Evolutionary conservation across 2,888 invertebrate species (phyloP).

Genomic region (Synanthedon vespiformis): DNA sequence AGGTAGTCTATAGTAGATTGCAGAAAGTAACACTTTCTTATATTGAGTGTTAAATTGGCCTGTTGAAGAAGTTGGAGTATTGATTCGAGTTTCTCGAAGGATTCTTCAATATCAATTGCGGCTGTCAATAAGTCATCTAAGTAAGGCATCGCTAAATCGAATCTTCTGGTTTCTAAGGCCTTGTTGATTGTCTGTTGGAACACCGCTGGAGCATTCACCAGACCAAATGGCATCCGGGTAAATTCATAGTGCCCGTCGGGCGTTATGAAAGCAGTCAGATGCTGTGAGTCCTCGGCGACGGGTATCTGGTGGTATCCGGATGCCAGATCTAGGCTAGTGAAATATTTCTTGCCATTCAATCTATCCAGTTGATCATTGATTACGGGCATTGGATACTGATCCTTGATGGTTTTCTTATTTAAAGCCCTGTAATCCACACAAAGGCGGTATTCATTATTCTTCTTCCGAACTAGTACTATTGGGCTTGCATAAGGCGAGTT

Average conservation of each 20-base stretch:
- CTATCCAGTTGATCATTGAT: conserved; percentile 22
- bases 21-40: background rate
- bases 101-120: background rate
- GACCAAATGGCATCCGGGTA: conserved; percentile 12
- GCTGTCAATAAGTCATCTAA: background rate
- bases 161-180: background rate
- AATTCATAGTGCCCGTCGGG: conserved; percentile 23
- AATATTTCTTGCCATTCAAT: conserved; percentile 12
- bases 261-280: conserved; percentile 24
- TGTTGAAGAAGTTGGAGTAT: background rate
- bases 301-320: conserved; percentile 20
- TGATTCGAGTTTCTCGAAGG: background rate
- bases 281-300: conserved; percentile 1
- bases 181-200: conserved; percentile 19
- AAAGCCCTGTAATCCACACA: conserved; percentile 10
- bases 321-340: conserved; percentile 15
- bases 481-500: conserved; percentile 16
- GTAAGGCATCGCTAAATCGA: background rate
- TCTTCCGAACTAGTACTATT: conserved; percentile 13
- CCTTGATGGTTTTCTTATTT: conserved; percentile 13
- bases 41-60: background rate
- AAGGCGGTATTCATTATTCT: conserved; percentile 9
- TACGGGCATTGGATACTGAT: conserved; percentile 16
- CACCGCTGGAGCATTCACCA: conserved; percentile 17
- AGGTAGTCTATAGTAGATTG: background rate